Evolutionary conservation across 2,888 invertebrate genomes (phyloP).

Genomic region (Apamea monoglypha): DNA sequence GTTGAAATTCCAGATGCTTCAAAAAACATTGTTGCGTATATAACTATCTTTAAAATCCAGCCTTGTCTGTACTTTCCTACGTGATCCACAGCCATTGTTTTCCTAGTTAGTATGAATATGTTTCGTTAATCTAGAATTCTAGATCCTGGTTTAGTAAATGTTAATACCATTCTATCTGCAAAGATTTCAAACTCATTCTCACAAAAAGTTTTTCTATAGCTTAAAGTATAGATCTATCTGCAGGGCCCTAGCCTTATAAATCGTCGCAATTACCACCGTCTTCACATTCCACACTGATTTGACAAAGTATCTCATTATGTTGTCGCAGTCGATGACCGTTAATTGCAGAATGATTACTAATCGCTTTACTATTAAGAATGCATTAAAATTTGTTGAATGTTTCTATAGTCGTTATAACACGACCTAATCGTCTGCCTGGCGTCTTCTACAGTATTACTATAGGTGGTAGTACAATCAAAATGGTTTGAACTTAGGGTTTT

Average conservation of each 20-base stretch:
- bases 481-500: not conserved
- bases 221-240: slow-evolving; percentile 8
- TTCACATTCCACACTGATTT: slow-evolving; percentile 43
- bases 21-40: not conserved
- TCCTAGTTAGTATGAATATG: not conserved
- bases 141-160: not conserved
- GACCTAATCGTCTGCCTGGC: slow-evolving; percentile 33
- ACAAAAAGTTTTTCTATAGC: slow-evolving; percentile 7
- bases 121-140: not conserved
- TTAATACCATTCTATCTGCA: not conserved
- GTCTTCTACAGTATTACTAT: slow-evolving; percentile 3
- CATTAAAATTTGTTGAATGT: slow-evolving; percentile 43
- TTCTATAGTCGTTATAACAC: slow-evolving; percentile 17
- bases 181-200: not conserved
- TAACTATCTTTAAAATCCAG: not conserved
- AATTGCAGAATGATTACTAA: slow-evolving; percentile 58
- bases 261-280: slow-evolving; percentile 44
- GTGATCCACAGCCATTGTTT: not conserved
- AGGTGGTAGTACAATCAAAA: not conserved
- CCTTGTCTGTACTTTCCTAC: not conserved
- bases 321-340: slow-evolving; percentile 43
- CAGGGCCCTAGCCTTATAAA: slow-evolving; percentile 24
- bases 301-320: slow-evolving; percentile 45
- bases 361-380: slow-evolving; percentile 45
- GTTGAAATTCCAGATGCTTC: not conserved